Evolutionary conservation across 2,797 vertebrate species (phyloP).

Genomic region (Uromys caudimaculatus): DNA sequence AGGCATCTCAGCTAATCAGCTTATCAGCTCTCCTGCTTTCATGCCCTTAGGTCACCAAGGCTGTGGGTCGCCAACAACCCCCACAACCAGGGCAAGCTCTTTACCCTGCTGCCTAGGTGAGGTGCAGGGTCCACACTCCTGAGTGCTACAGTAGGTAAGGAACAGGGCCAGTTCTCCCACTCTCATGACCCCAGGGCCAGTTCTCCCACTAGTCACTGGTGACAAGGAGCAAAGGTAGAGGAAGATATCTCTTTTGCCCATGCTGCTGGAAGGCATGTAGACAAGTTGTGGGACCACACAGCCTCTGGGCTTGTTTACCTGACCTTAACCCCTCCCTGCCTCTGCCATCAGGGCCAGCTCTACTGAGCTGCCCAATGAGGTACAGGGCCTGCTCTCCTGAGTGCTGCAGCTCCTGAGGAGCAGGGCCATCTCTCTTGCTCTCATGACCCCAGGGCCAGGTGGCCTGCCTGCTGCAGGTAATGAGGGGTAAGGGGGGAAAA

Average conservation of each 20-base stretch:
- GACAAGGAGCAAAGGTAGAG: background rate
- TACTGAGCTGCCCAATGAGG: background rate
- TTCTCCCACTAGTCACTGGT: background rate
- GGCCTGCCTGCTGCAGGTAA: background rate
- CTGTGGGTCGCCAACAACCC: background rate
- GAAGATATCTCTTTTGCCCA: background rate
- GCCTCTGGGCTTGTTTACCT: background rate
- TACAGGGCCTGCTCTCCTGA: background rate
- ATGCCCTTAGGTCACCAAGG: background rate
- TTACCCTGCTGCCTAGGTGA: background rate
- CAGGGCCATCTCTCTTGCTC: background rate
- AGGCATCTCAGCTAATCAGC: background rate
- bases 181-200: background rate
- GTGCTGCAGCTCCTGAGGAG: background rate
- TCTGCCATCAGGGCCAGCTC: background rate
- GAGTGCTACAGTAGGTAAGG: background rate
- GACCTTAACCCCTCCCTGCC: background rate
- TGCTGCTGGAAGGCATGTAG: background rate
- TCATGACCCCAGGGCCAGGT: background rate
- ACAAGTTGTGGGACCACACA: background rate
- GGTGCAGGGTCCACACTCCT: background rate
- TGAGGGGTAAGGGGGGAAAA: background rate
- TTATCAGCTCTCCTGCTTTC: background rate
- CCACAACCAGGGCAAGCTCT: background rate
- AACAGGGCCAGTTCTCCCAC: background rate